Conservation (phyloP, 2,113 vertebrate genomes). For the human region GRCh38 chr6:86919001-86919500, state of each 20-base stretch:
- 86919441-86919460: neutral
- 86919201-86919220: neutral
- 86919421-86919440: neutral
- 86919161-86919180: neutral
- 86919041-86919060: neutral
- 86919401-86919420: neutral
- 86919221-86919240: neutral
- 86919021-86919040: neutral
- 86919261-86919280: neutral
- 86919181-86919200: neutral
- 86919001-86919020: neutral
- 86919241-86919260: neutral
- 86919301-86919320: neutral
- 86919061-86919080: neutral
- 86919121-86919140: neutral
- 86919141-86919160: neutral
- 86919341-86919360: neutral
- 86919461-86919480: neutral
- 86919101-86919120: neutral
- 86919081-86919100: neutral
- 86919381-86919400: neutral
- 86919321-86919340: neutral
- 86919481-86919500: neutral
- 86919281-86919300: neutral
- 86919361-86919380: neutral